Evolutionary conservation across 2,113 vertebrate genomes (phyloP), one percentile per base, ranked within the genome.

Genomic region (Sinocyclocheilus grahami): DNA sequence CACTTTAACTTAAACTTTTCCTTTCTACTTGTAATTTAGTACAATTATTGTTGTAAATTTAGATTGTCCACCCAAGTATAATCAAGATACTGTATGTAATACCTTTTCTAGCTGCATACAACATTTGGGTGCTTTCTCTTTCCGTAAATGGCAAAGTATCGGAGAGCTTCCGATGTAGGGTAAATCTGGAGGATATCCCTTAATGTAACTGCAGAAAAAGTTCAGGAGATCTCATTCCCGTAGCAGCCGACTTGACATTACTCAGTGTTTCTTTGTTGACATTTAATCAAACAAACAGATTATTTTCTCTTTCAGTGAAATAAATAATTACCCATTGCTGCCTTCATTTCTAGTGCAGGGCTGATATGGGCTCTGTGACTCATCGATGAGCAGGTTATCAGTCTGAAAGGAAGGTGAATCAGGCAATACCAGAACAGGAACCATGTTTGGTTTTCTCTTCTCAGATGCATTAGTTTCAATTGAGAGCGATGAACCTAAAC

Each of bases 81-180:
- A n/a, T n/a, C n/a, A n/a, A n/a, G n/a, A n/a, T n/a, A n/a, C n/a
- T n/a, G n/a, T n/a, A n/a, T n/a, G n/a, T n/a, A n/a, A n/a, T n/a
- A 95, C 95, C 94, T 96, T 95, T 87, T 95, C 95, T 88, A 96
- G 94, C 4, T 93, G 93, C 74, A 96, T 93, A 87, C 95, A 96
- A 88, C 95, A 96, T 87, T 95, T 95, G 76, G 93, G 92, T 88
- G 92, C 92, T 90, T 95, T 96, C 55, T 95, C 93, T 89, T 94
- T 94, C 3, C 96, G 92, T 16, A 96, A 94, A 85, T 96, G 95
- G 87, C 95, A 96, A 62, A 95, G 88, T 0, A 95, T 93, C 20
- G 94, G 95, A 0, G 95, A 96, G 90, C 95, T 96, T 74, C 95
- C 95, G 1, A 96, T 96, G 91, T 96, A 96, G 0, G 95, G 95